Evolutionary conservation across 2,797 vertebrate species (phyloP).

Genomic region (Diplodus puntazzo): DNA sequence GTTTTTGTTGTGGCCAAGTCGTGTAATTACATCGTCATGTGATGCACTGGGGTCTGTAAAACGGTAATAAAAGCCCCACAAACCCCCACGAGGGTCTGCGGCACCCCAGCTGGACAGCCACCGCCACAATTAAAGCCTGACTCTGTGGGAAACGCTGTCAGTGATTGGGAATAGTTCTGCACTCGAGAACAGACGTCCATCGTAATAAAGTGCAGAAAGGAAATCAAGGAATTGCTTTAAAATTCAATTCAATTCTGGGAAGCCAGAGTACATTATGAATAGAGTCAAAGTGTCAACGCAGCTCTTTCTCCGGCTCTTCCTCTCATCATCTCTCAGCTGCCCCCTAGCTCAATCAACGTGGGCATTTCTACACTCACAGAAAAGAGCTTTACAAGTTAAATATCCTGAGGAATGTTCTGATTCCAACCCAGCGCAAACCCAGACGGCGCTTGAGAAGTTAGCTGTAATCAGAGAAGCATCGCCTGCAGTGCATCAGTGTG

Average conservation of each 20-base stretch:
- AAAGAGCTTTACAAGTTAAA: constrained; percentile 11
- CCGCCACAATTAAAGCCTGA: no score
- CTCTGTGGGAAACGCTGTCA: not conserved
- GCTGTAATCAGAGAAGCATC: constrained; percentile 10
- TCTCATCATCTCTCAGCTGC: constrained; percentile 5
- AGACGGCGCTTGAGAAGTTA: constrained; percentile 3
- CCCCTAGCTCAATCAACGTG: not conserved
- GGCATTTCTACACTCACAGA: not conserved
- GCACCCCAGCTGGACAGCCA: no score
- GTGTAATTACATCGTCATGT: no score
- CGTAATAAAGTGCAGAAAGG: not conserved
- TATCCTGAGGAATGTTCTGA: constrained; percentile 14
- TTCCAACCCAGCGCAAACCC: constrained; percentile 29
- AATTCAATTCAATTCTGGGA: constrained; percentile 8
- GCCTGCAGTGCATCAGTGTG: constrained; percentile 14
- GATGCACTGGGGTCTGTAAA: no score
- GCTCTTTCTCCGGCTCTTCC: not conserved
- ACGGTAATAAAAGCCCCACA: no score
- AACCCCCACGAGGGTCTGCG: no score
- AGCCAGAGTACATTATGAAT: not conserved
- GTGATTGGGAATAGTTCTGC: not conserved
- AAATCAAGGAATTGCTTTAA: constrained; percentile 6
- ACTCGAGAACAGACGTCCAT: not conserved
- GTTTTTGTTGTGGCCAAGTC: no score
- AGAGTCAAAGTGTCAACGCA: constrained; percentile 9